Conservation (phyloP, 1,140 invertebrate genomes). For the Holotrichia oblita region DNA sequence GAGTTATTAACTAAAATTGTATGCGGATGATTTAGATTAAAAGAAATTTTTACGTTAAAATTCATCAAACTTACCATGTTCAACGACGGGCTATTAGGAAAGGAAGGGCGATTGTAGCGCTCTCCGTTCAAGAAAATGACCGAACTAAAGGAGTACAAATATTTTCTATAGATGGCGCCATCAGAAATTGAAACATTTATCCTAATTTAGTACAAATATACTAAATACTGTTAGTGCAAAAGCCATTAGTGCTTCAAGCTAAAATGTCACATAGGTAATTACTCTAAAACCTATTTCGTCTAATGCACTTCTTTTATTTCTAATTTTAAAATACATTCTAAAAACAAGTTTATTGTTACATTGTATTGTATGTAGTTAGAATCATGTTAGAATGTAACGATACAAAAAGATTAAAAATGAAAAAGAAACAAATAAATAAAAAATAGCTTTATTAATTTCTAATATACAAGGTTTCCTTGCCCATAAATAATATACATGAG, state of each 20-base stretch:
- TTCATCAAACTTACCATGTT: conserved; percentile 49
- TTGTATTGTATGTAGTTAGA: too few relatives aligned
- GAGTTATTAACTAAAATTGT: neutral
- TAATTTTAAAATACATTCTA: neutral
- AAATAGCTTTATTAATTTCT: conserved; percentile 35
- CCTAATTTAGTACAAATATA: too few relatives aligned
- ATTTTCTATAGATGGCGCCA: neutral
- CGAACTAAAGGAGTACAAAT: neutral
- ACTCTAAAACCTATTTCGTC: too few relatives aligned
- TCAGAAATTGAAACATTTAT: neutral
- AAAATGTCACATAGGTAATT: too few relatives aligned
- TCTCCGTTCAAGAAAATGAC: neutral
- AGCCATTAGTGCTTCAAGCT: too few relatives aligned
- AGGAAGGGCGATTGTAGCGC: conserved; percentile 36
- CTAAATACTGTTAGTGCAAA: too few relatives aligned
- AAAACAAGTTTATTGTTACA: conserved; percentile 10
- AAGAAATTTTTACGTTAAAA: conserved; percentile 41
- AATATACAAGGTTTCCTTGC: conserved; percentile 31
- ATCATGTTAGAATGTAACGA: neutral
- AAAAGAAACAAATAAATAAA: conserved; percentile 19
- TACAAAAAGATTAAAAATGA: conserved; percentile 5
- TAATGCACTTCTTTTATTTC: too few relatives aligned
- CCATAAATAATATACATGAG: conserved; percentile 35
- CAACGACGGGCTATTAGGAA: conserved; percentile 45
- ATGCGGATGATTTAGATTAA: conserved; percentile 45